Base-by-base conservation (phyloP, 2,888 invertebrate genomes). In the Conus canariensis region DNA sequence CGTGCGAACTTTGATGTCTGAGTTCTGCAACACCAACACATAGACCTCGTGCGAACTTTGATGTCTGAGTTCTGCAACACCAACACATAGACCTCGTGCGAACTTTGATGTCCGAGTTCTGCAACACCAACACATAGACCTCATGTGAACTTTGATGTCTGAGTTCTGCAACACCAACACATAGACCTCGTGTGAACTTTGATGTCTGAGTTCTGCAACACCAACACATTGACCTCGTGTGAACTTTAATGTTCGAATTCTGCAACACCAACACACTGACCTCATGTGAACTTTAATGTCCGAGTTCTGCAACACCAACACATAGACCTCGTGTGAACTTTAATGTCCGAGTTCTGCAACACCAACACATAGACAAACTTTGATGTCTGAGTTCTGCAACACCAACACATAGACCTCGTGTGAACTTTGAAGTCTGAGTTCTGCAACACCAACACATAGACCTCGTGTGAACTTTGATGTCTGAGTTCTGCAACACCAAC, bases 201-300 rank as follows among this genome's bases (percentile, higher is more conserved):
- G n/a, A 97, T 96, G 91, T 97, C 97, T 12, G 97, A 96, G 94
- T 97, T 97, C 97, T 86, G 58, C 16, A 16, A 82, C 82, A 82
- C 82, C n/a, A 16, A 64, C 12, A 64, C 16, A 45, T 2, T 7
- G 45, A 45, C 45, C 45, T 45, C 45, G 3, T n/a, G 45, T 45
- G 45, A 3, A 45, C 45, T 45, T 45, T 45, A 2, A 45, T 45
- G 45, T 3, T 3, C 2, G 3, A 45, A 0, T 4, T 45, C 45
- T 45, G 58, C 64, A 64, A 64, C 64, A 16, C 16, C 64, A 16
- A 16, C 64, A 10, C 1, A 16, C 2, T 5, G 12, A 10, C 12
- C 80, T 64, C 10, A 14, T 64, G 64, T 64, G 64, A n/a, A n/a
- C n/a, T n/a, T n/a, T n/a, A n/a, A 97, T 96, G 91, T 97, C 97